A percentile compares a stretch with the other conserved stretches of the same genome.
Evolutionary conservation across 2,797 vertebrate species (phyloP).

Genomic region (Thunnus albacares): DNA sequence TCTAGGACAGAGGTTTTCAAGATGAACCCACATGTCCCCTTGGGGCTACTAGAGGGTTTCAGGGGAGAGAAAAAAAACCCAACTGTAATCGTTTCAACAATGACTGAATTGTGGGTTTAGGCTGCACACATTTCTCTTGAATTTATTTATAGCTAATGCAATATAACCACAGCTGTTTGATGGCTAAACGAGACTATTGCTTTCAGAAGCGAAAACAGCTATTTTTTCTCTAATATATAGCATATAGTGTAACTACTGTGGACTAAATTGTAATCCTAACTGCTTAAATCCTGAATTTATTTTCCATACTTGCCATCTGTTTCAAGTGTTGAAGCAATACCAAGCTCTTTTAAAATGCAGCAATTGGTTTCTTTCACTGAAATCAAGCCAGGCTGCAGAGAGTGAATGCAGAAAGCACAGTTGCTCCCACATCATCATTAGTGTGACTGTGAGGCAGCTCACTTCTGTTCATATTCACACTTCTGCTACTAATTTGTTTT

Average conservation of each 20-base stretch:
- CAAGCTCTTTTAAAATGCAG: constrained; percentile 42
- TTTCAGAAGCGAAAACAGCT: background rate
- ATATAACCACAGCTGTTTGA: constrained; percentile 20
- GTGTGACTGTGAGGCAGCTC: constrained; percentile 52
- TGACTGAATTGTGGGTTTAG: constrained; percentile 50
- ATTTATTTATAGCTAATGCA: constrained; percentile 47
- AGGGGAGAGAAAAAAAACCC: constrained; percentile 24
- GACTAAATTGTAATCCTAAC: constrained; percentile 11
- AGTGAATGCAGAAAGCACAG: constrained; percentile 46
- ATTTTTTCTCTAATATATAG: background rate
- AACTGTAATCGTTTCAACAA: constrained; percentile 45
- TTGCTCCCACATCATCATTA: constrained; percentile 56
- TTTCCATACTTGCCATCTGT: constrained; percentile 31
- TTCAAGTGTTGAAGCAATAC: constrained; percentile 28
- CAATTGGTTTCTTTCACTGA: constrained; percentile 39
- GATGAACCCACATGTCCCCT: constrained; percentile 53
- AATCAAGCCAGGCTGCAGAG: constrained; percentile 43
- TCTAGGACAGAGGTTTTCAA: constrained; percentile 64
- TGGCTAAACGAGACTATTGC: constrained; percentile 16
- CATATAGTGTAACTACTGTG: constrained; percentile 7
- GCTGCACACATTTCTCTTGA: constrained; percentile 23
- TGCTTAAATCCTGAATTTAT: constrained; percentile 32
- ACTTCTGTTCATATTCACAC: constrained; percentile 62
- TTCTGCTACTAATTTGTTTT: constrained; percentile 53
- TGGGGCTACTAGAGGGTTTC: constrained; percentile 53